Evolutionary conservation across 2,888 invertebrate species (phyloP).

Genomic region (Drosophila greeni): DNA sequence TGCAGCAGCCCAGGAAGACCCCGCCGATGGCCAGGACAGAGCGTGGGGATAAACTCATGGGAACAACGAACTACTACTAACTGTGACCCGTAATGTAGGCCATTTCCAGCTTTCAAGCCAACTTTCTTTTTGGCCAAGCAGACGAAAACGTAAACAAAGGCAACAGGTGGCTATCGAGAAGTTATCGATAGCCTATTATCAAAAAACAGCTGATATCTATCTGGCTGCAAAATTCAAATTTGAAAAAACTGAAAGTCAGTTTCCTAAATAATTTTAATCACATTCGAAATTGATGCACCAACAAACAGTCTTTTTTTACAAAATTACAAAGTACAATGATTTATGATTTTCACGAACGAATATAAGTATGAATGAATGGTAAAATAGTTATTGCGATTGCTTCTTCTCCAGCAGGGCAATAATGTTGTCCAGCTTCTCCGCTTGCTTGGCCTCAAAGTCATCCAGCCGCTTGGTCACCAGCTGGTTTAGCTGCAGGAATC

Average conservation of each 20-base stretch:
- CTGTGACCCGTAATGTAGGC: constrained; percentile 9
- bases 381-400: constrained; percentile 8
- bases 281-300: constrained; percentile 23
- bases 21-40: constrained; percentile 84
- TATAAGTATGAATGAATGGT: background rate
- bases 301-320: constrained; percentile 18
- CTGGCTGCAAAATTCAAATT: background rate
- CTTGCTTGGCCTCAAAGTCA: constrained; percentile 64
- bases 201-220: constrained; percentile 8
- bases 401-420: constrained; percentile 63
- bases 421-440: constrained; percentile 71
- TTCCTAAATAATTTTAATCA: constrained; percentile 13
- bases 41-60: constrained; percentile 74
- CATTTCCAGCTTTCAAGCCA: constrained; percentile 29
- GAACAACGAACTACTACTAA: background rate
- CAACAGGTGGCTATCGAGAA: constrained; percentile 40
- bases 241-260: background rate
- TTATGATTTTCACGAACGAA: constrained; percentile 2
- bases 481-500: constrained; percentile 63
- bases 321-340: constrained; percentile 18
- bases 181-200: background rate
- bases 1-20: constrained; percentile 91
- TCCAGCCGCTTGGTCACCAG: constrained; percentile 61
- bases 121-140: constrained; percentile 32
- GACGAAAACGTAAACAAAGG: constrained; percentile 26